phyloP scores from a whole-genome alignment of 2,113 vertebrate species.

The Heterotilapia buettikoferi region DNA sequence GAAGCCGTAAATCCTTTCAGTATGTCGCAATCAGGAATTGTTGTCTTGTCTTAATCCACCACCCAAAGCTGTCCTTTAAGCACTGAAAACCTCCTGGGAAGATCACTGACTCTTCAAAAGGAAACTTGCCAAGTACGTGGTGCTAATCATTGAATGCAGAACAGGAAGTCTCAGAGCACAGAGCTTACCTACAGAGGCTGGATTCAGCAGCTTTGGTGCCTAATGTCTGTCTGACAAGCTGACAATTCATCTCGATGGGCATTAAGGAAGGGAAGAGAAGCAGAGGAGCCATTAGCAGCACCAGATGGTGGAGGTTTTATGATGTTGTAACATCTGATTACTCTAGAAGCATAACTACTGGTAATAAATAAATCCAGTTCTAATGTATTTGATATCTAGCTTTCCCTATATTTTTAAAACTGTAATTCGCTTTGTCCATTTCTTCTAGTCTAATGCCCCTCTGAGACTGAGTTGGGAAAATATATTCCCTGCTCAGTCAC shows the following conservation, averaged over 20 bases:
- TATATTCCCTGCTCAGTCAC: neutral
- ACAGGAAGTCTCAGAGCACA: neutral
- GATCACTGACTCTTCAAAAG: neutral
- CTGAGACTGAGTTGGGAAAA: neutral
- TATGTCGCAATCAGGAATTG: neutral
- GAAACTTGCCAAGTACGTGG: neutral
- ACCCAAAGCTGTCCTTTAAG: neutral
- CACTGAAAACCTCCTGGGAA: neutral
- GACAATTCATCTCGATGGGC: neutral
- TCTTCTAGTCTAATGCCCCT: neutral
- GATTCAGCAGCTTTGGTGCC: neutral
- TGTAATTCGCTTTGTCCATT: neutral
- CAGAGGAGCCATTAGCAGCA: neutral
- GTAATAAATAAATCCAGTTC: neutral
- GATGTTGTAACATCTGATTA: neutral
- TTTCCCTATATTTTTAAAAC: neutral
- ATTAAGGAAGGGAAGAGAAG: neutral
- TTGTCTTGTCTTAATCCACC: neutral
- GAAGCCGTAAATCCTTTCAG: neutral
- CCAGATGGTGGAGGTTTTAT: neutral
- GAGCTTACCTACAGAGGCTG: neutral
- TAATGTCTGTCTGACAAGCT: neutral
- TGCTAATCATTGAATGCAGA: neutral
- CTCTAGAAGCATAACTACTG: neutral
- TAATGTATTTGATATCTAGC: neutral